These are phyloP conservation scores for Drosophila robusta DNA, from an alignment of 2,888 invertebrate genomes.

Conservation along the genomic window DNA sequence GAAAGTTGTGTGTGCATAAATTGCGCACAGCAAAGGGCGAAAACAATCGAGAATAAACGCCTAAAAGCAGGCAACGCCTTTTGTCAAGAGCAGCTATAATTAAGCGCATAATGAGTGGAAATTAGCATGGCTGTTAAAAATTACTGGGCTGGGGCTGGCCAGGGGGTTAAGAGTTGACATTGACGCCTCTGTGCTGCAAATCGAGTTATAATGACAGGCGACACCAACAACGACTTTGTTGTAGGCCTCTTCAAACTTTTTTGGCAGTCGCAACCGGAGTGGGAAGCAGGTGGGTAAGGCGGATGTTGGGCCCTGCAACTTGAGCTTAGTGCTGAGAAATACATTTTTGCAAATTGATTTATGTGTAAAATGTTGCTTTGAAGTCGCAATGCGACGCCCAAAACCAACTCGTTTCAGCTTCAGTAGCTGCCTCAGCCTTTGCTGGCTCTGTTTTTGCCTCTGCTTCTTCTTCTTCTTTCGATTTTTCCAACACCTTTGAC, in stretches of 20 bases:
- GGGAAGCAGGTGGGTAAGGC: neutral
- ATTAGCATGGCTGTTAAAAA: constrained; percentile 63
- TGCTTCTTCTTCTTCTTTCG: neutral
- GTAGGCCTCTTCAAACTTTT: constrained; percentile 25
- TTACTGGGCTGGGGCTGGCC: constrained; percentile 15
- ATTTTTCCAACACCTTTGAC: constrained; percentile 27
- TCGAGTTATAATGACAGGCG: constrained; percentile 67
- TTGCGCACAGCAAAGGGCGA: constrained; percentile 40
- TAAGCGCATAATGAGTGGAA: constrained; percentile 64
- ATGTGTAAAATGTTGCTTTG: constrained; percentile 64
- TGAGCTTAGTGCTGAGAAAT: constrained; percentile 59
- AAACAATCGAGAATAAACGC: constrained; percentile 20
- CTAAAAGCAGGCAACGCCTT: constrained; percentile 40
- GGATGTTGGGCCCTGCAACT: constrained; percentile 25
- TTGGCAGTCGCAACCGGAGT: neutral
- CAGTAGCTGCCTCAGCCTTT: neutral
- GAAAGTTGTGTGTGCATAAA: constrained; percentile 45
- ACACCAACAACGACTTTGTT: constrained; percentile 26
- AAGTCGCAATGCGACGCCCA: constrained; percentile 48
- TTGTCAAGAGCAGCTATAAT: constrained; percentile 53
- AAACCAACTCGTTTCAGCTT: constrained; percentile 16
- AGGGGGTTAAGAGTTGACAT: neutral
- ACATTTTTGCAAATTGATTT: constrained; percentile 76
- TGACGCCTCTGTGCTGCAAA: constrained; percentile 31
- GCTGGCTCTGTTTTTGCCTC: neutral